These are phyloP conservation scores for Fragum sueziense DNA, from an alignment of 2,888 invertebrate genomes.

Conservation along the genomic window DNA sequence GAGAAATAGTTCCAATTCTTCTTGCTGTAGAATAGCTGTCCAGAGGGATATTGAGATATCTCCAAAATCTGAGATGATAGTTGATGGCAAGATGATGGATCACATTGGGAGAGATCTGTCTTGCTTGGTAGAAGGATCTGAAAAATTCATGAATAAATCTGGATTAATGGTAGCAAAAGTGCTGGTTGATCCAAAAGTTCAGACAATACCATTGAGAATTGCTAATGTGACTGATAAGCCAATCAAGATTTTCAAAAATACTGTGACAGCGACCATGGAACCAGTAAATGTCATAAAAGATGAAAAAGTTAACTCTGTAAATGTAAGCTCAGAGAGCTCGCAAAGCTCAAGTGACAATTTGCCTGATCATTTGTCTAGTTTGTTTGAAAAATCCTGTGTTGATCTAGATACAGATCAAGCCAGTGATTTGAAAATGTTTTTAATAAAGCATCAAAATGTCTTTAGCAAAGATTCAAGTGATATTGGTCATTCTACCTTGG, in stretches of 20 bases:
- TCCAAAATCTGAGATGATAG: constrained; percentile 21
- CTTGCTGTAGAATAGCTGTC: constrained; percentile 33
- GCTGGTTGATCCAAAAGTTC: constrained; percentile 26
- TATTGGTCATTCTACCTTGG: constrained; percentile 35
- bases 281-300: not conserved
- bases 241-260: constrained; percentile 8
- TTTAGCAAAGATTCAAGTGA: constrained; percentile 32
- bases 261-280: constrained; percentile 17
- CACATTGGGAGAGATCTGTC: constrained; percentile 4
- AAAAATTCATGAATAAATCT: constrained; percentile 22
- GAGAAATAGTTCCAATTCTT: constrained; percentile 4
- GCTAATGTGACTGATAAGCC: constrained; percentile 31
- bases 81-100: constrained; percentile 22
- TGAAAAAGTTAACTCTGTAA: not conserved
- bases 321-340: too few relatives aligned
- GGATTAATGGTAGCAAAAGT: constrained; percentile 43
- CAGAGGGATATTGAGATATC: constrained; percentile 13
- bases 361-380: constrained; percentile 23
- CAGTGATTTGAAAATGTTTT: constrained; percentile 14
- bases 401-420: constrained; percentile 15
- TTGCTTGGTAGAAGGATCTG: constrained; percentile 18
- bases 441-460: constrained; percentile 31
- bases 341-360: not conserved
- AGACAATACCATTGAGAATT: constrained; percentile 15
- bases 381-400: constrained; percentile 27